Conservation (phyloP, 1,140 invertebrate species). For the Parasteatoda tepidariorum region DNA sequence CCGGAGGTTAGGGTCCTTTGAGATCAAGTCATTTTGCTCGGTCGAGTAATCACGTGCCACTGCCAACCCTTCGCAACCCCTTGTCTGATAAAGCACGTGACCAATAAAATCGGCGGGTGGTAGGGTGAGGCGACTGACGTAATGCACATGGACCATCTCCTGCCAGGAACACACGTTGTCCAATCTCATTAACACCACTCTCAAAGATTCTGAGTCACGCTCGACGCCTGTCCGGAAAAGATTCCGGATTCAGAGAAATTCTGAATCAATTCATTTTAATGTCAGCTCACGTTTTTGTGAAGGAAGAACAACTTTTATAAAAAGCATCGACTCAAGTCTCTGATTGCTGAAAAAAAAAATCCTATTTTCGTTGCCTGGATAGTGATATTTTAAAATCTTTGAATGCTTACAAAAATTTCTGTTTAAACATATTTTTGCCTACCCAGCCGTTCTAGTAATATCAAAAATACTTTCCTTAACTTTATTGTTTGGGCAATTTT, state of each 20-base stretch:
- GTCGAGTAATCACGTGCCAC: slow-evolving; percentile 20
- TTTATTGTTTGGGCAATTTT: too few species aligned
- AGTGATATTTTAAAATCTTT: too few species aligned
- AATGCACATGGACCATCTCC: not conserved
- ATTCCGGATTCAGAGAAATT: not conserved
- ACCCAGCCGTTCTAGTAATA: too few species aligned
- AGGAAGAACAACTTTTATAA: too few species aligned
- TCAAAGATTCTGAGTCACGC: slow-evolving; percentile 29
- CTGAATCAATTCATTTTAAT: too few species aligned
- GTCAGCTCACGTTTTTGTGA: too few species aligned
- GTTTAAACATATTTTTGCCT: too few species aligned
- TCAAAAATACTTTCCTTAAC: too few species aligned
- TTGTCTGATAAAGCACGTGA: slow-evolving; percentile 22
- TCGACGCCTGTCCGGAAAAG: not conserved
- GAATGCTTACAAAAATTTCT: too few species aligned
- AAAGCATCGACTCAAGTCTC: too few species aligned
- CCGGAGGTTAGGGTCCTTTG: not conserved
- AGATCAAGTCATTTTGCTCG: slow-evolving; percentile 27
- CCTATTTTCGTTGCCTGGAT: too few species aligned
- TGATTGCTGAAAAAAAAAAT: too few species aligned
- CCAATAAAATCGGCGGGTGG: slow-evolving; percentile 32
- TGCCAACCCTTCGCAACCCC: not conserved
- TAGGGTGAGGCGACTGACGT: not conserved
- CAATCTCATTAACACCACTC: slow-evolving; percentile 38
- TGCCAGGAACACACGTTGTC: slow-evolving; percentile 20